These are phyloP conservation scores for Linnaemya tessellans DNA, from an alignment of 2,888 invertebrate species.

Conservation along the genomic window DNA sequence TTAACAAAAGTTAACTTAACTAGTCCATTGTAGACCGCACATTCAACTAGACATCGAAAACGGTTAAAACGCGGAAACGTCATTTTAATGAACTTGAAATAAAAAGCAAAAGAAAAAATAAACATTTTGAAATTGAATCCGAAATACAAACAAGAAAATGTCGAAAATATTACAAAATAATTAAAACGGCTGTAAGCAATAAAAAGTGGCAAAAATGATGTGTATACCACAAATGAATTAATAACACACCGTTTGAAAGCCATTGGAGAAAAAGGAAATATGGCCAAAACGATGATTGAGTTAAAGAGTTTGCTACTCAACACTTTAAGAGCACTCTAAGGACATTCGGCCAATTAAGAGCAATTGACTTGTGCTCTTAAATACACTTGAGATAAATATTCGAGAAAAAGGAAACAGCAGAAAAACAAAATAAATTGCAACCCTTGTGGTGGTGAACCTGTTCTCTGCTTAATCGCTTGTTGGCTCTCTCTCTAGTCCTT, in stretches of 20 bases:
- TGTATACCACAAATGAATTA: not conserved
- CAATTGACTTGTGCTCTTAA: conserved; percentile 15
- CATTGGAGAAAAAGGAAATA: conserved; percentile 43
- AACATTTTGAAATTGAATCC: conserved; percentile 36
- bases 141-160: conserved; percentile 12
- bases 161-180: conserved; percentile 34
- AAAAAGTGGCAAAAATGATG: conserved; percentile 33
- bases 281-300: conserved; percentile 24
- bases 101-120: conserved; percentile 4
- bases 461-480: conserved; percentile 1
- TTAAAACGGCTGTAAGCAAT: not conserved
- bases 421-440: conserved; percentile 33
- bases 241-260: conserved; percentile 55
- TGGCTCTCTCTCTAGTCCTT: conserved; percentile 6
- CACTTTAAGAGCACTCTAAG: not conserved
- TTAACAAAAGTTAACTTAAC: conserved; percentile 60
- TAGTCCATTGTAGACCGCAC: conserved; percentile 67
- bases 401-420: conserved; percentile 32
- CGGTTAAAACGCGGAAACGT: conserved; percentile 50
- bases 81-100: conserved; percentile 60
- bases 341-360: conserved; percentile 31
- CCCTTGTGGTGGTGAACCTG: conserved; percentile 48
- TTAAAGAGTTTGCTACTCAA: conserved; percentile 10
- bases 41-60: conserved; percentile 65
- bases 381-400: conserved; percentile 7